Percentiles rank a stretch among this genome's conserved stretches.
phyloP scores from a whole-genome alignment of 2,888 invertebrate genomes.

The Aporophyla nigra region DNA sequence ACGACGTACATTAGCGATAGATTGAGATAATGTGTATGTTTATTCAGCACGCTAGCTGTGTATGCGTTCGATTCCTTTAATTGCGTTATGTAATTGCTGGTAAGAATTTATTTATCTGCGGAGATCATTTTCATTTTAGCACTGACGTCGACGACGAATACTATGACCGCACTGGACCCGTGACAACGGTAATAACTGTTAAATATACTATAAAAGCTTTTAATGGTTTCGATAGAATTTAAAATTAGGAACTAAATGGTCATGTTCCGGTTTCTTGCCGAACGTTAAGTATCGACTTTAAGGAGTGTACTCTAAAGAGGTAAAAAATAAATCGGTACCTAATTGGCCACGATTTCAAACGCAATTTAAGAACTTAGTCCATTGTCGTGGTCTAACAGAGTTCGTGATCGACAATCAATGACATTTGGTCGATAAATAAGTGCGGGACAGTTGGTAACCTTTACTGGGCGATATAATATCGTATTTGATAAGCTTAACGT shows the following conservation, averaged over 20 bases:
- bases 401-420: constrained; percentile 54
- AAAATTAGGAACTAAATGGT: background rate
- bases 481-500: constrained; percentile 19
- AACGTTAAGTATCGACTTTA: background rate
- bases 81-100: constrained; percentile 61
- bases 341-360: constrained; percentile 17
- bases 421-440: constrained; percentile 51
- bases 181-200: background rate
- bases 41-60: constrained; percentile 55
- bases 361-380: background rate
- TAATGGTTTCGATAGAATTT: background rate
- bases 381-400: constrained; percentile 10
- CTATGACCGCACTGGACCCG: background rate
- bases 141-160: constrained; percentile 4
- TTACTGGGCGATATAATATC: constrained; percentile 33
- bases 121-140: constrained; percentile 51
- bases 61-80: constrained; percentile 64
- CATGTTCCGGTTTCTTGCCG: background rate
- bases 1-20: constrained; percentile 38
- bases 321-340: constrained; percentile 1
- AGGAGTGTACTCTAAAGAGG: no score
- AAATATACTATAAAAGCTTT: background rate
- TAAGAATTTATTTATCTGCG: constrained; percentile 59
- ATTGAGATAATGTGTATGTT: constrained; percentile 50
- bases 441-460: constrained; percentile 45